Base-by-base conservation (phyloP, 1,140 invertebrate genomes). In the Paralvinella palmiformis region DNA sequence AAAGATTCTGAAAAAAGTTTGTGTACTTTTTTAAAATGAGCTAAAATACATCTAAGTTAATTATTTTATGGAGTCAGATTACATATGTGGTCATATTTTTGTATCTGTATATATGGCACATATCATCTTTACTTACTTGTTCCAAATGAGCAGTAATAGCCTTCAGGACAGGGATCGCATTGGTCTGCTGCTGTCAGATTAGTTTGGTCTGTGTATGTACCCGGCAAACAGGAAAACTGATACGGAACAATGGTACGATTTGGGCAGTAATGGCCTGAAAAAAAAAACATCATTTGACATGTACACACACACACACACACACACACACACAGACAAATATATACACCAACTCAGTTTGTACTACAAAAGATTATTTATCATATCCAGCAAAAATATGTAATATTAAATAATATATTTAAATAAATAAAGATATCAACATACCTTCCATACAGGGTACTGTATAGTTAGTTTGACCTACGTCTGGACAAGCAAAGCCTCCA, bases 151-250 rank as follows among this genome's bases (percentile, higher is more conserved):
- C 58, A 60, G 41, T 41, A 60, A 32, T 60, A 68, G 27, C 75
- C 72, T 7, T 52, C 36, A 27, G 76, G 76, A 70, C 76, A 78
- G 0, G 74, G 59, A 24, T 71, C 68, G 69, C 75, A 78, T 55
- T 77, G 70, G 33, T 76, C 71, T 50, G 74, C 69, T 50, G 68
- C 68, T 7, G 71, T 72, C 36, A 78, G 66, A 53, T 74, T 70
- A n/a, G 71, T 75, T n/a, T 48, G 63, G 1, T 68, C 69, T 22
- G 69, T 71, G 59, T 69, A 73, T 5, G 75, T 76, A 48, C 76
- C 76, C 36, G 75, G 75, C 56, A 71, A 68, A 68, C 76, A 78
- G 4, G 72, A 69, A 36, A 66, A 77, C 72, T 76, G 72, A 56
- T 77, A 71, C 31, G 55, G 45, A 15, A 65, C 57, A 24, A 73